These are phyloP conservation scores for Cliona cf. orientalis DNA, from an alignment of 37 sponge, comb jelly and placozoan species.

Conservation along the genomic window DNA sequence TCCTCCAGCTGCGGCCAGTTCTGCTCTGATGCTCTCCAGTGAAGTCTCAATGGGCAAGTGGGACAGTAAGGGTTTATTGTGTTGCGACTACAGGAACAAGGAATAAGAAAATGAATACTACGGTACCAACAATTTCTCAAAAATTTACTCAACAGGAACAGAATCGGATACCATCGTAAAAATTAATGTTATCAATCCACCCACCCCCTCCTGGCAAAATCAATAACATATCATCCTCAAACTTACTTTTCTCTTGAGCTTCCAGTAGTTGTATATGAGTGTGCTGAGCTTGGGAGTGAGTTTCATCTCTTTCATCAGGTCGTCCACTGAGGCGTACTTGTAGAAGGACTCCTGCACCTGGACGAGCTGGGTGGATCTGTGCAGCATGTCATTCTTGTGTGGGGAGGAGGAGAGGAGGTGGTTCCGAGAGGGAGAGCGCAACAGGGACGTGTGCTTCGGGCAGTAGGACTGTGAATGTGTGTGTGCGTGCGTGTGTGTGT, in stretches of 20 bases:
- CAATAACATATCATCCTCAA: not conserved
- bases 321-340: conserved; percentile 52
- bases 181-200: no score
- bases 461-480: conserved; percentile 68
- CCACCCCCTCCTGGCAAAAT: not conserved
- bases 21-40: conserved; percentile 50
- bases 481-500: no score
- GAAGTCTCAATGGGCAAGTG: conserved; percentile 58
- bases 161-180: not conserved
- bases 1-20: conserved; percentile 19
- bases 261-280: conserved; percentile 91
- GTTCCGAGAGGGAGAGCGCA: conserved; percentile 25
- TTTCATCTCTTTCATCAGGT: conserved; percentile 45
- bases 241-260: conserved; percentile 84
- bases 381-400: conserved; percentile 31
- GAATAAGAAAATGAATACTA: not conserved
- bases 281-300: conserved; percentile 45
- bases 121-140: not conserved
- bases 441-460: conserved; percentile 71
- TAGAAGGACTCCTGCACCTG: conserved; percentile 80
- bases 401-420: conserved; percentile 12
- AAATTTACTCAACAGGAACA: not conserved
- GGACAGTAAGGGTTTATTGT: conserved; percentile 53
- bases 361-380: conserved; percentile 46
- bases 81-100: conserved; percentile 27